Base-by-base conservation (phyloP, 2,888 invertebrate species). In the Pantelozetes paolii region DNA sequence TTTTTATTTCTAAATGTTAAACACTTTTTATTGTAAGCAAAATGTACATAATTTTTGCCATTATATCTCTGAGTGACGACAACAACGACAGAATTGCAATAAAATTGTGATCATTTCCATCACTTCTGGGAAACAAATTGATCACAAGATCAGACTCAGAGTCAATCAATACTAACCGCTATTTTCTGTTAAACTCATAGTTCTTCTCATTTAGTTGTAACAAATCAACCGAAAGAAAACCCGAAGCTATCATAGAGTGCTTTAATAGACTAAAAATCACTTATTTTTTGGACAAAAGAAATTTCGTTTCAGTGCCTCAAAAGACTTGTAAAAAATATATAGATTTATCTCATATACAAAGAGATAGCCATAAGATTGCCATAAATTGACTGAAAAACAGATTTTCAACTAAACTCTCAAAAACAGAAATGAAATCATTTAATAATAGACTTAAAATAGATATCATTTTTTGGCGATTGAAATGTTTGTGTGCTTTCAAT, bases 221-320 rank as follows among this genome's bases (percentile, higher is more conserved):
- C 67, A 18, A 67, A 67, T 67, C 15, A 67, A 67, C 40, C 40
- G 67, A 28, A 57, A 54, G 26, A 62, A 67, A 40, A 67, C 67
- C 67, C 42, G 40, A 40, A 67, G 67, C 67, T 67, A 67, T 67
- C 23, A 57, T 15, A n/a, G 5, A 36, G 36, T 36, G 36, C 5
- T 36, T 8, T 36, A 36, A 36, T 5, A 62, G 62, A 62, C 62
- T n/a, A 62, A 36, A 62, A 62, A 62, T 67, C 40, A 20, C 40
- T 67, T 67, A 67, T 67, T 67, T 67, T 67, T 15, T 11, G 15
- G 67, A 67, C 67, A 62, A 62, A 28, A 62, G 62, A 9, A 67
- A 67, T 11, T 42, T 67, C 23, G 36, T 40, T 28, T 59, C 20
- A 13, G 32, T 18, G 62, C 28, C 28, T 32, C 13, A 8, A 32